Evolutionary conservation across 2,888 invertebrate species (phyloP), one percentile per base, ranked within the genome.

Genomic region (Drosophila colorata): DNA sequence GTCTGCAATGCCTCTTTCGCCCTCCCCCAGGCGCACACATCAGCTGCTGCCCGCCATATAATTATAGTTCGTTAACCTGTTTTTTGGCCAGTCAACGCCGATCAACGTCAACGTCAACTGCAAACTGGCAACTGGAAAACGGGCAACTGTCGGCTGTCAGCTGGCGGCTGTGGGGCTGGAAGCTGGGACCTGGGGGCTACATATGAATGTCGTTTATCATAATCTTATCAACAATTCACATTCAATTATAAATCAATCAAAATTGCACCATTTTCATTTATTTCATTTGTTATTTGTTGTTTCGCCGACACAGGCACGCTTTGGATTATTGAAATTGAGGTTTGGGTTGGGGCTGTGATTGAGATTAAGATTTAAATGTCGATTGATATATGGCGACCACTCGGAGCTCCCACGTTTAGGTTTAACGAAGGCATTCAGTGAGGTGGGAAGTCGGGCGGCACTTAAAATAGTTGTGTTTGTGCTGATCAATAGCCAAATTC

Each of bases 231-330:
- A 75, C 89, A 88, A 84, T 87, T 90, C 88, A 77, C 84, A 87
- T 89, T 88, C 88, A 90, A 90, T 90, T 90, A 90, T 90, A 90
- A 90, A 90, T 90, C 90, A 90, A 90, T 90, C 90, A 90, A 90
- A 90, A 87, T 87, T 88, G 88, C 86, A 86, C 87, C 87, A 80
- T 74, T 83, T 88, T 86, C 87, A 80, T 87, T 85, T 87, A 81
- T 76, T 65, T 56, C 58, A 68, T 53, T 63, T 38, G 52, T 37
- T 57, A 56, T 86, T 74, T 87, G 80, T 78, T 70, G 74, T 75
- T 73, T 73, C 52, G 82, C 87, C 87, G 81, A 74, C 81, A 38
- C 49, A 47, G 66, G 77, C 87, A 69, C 77, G 69, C 74, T 77
- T 66, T 66, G 59, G 61, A 47, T 44, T 65, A 41, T 38, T 63